Conservation (phyloP, 2,113 vertebrate genomes). For the Chrysemys picta region DNA sequence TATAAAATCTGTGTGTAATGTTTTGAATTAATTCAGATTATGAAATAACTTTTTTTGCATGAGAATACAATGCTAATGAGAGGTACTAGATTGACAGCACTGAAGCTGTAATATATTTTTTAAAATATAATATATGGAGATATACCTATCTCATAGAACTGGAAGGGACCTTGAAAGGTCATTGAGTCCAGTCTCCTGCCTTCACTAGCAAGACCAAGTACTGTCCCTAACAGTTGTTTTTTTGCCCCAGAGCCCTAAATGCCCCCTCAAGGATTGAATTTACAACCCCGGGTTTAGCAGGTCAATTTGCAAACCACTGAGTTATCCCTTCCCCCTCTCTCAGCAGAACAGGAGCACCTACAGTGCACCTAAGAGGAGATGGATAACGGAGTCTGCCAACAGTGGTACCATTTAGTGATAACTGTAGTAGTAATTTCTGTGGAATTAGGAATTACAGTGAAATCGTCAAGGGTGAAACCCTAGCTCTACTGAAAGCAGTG, state of each 20-base stretch:
- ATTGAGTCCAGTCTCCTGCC: too few species aligned
- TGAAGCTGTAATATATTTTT: slow-evolving; percentile 4
- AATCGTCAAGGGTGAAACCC: slow-evolving; percentile 39
- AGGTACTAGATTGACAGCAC: background rate
- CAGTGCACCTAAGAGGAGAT: slow-evolving; percentile 59
- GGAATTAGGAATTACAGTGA: slow-evolving; percentile 11
- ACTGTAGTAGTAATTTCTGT: background rate
- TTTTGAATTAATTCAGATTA: slow-evolving; percentile 47
- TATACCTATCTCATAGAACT: too few species aligned
- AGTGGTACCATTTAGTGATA: background rate
- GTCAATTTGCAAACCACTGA: too few species aligned
- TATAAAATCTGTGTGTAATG: slow-evolving; percentile 16
- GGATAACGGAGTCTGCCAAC: slow-evolving; percentile 56
- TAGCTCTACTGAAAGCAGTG: background rate
- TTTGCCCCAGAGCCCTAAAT: too few species aligned
- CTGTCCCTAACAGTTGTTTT: too few species aligned
- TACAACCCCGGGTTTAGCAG: too few species aligned
- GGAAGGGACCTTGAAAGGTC: too few species aligned
- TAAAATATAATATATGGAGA: too few species aligned
- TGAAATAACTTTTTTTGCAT: slow-evolving; percentile 25
- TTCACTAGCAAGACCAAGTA: too few species aligned
- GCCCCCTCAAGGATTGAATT: too few species aligned
- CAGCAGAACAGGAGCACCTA: slow-evolving; percentile 61
- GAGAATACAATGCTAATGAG: background rate
- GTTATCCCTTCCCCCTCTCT: background rate